phyloP scores from a whole-genome alignment of 2,888 invertebrate species.

The Oscheius myriophilus region DNA sequence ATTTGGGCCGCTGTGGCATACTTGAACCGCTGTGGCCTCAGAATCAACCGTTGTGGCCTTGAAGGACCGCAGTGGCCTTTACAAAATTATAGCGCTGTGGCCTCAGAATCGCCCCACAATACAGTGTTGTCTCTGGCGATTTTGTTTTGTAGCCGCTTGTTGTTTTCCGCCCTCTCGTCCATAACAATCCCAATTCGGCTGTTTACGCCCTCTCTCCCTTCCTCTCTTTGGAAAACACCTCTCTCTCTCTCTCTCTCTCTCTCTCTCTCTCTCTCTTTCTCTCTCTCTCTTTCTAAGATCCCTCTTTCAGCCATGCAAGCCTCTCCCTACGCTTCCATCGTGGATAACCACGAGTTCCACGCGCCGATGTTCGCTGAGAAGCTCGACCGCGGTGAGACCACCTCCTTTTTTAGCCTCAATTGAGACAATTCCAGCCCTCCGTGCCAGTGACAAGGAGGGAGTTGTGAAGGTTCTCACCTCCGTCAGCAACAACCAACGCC shows the following conservation, averaged over 20 bases:
- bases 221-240: not conserved
- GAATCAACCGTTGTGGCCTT: too few relatives aligned
- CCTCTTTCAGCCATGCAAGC: conserved; percentile 31
- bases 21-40: too few relatives aligned
- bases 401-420: not conserved
- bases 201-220: not conserved
- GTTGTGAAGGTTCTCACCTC: conserved; percentile 77
- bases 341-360: conserved; percentile 49
- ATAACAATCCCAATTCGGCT: not conserved
- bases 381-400: conserved; percentile 46
- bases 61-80: too few relatives aligned
- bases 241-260: not conserved
- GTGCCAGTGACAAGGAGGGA: conserved; percentile 55
- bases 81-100: too few relatives aligned
- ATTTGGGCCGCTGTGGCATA: too few relatives aligned
- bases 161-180: not conserved
- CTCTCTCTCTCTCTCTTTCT: not conserved
- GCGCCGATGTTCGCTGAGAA: conserved; percentile 53
- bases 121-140: conserved; percentile 1
- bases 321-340: conserved; percentile 54
- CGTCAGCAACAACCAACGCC: conserved; percentile 85
- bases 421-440: conserved; percentile 34
- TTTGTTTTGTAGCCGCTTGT: not conserved
- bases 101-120: too few relatives aligned
- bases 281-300: too few relatives aligned